Percentiles rank a stretch among this genome's conserved stretches.
phyloP scores from a whole-genome alignment of 1,140 invertebrate species.

The Camponotus floridanus region DNA sequence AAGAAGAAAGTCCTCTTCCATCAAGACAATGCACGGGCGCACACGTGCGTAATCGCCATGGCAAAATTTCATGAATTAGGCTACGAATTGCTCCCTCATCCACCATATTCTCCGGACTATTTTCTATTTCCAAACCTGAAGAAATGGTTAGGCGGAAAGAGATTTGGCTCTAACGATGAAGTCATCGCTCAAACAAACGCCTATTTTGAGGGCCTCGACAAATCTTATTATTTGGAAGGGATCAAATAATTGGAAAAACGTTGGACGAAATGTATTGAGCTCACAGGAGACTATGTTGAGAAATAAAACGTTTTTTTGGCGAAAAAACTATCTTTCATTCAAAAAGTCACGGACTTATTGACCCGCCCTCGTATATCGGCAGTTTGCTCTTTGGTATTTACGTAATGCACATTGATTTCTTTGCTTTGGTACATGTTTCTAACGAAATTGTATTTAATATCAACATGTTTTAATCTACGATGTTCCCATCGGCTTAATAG shows the following conservation, averaged over 20 bases:
- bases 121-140: not conserved
- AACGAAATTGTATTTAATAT: too few relatives aligned
- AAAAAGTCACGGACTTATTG: too few relatives aligned
- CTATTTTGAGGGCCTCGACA: constrained; percentile 67
- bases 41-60: constrained; percentile 18
- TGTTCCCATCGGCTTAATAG: too few relatives aligned
- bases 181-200: constrained; percentile 69
- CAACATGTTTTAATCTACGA: too few relatives aligned
- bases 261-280: too few relatives aligned
- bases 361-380: too few relatives aligned
- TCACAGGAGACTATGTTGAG: too few relatives aligned
- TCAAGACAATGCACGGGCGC: constrained; percentile 77
- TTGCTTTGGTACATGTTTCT: too few relatives aligned
- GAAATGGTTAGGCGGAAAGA: not conserved
- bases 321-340: too few relatives aligned
- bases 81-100: not conserved
- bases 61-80: not conserved
- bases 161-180: not conserved
- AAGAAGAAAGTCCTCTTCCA: constrained; percentile 79
- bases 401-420: too few relatives aligned
- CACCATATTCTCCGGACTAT: not conserved
- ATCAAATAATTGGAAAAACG: not conserved
- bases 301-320: too few relatives aligned
- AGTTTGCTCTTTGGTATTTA: too few relatives aligned
- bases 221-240: not conserved